Base-by-base conservation (phyloP, 2,888 invertebrate species). In the Seladonia tumulorum region DNA sequence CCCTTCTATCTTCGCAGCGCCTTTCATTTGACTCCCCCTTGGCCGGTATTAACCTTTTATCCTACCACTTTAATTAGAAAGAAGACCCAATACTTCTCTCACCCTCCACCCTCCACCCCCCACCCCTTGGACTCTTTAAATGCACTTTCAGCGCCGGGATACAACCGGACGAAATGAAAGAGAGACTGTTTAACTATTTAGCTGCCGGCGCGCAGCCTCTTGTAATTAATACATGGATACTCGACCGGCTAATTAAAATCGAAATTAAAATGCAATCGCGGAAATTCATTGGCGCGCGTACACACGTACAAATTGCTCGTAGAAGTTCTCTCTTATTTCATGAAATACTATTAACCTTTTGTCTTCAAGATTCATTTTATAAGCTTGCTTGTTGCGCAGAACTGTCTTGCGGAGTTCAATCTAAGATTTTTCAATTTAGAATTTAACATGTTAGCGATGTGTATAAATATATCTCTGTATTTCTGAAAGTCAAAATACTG, bases 1-100 rank as follows among this genome's bases (percentile, higher is more conserved):
- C 92, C 93, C 91, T 93, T 93, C 29, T 57, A 25, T 42, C 8
- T 29, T 49, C 35, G 22, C 76, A 29, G 29, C 71, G 83, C 53
- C 75, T 83, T 85, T 76, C 84, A 57, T 71, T 85, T 25, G 49
- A 63, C 72, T 42, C 73, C 49, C 22, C 7, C 25, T 49, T 8
- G n/a, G 12, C 10, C 8, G 7, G 22, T 71, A 25, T 71, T 49
- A 75, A 78, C 77, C 74, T 68, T 70, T 78, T 70, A 49, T 72
- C 72, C 47, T n/a, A 49, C 25, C 47, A 49, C 29, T 72, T 47
- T 45, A 72, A 68, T 68, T 45, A 29, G 25, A 72, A 72, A n/a
- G 42, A 70, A 70, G 42, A 70, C 39, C 70, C 39, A 70, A 70
- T 70, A n/a, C 68, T 70, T 70, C 42, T 68, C 39, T 39, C 39